Evolutionary conservation across 2,113 vertebrate species (phyloP), one percentile per base, ranked within the genome.

Genomic region (Microtus pennsylvanicus): DNA sequence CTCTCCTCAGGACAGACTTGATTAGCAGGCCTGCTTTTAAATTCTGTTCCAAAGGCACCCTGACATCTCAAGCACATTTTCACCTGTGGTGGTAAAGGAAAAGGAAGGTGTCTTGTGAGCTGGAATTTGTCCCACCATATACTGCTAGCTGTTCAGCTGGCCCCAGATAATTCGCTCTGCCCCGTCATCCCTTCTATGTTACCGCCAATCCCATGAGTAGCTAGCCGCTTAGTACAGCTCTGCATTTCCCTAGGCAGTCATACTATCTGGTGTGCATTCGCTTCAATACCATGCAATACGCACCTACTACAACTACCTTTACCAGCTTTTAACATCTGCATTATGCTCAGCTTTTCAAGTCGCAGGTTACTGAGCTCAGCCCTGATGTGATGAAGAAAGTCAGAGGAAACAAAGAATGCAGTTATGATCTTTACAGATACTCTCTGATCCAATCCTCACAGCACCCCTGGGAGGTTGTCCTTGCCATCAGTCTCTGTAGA

Each of bases 291-390:
- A 83, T 22, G 77, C 52, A 78, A 38, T 69, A 90, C 90, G 52
- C 17, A 82, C 35, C 30, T 47, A 67, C 35, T 74, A 42, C 1
- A 10, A 88, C 69, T 76, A 87, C 9, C 24, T 26, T 12, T 35
- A 11, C 2, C 63, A 81, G 78, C 9, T 80, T 82, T 89, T 21
- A 55, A 13, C 55, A 38, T 83, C 74, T 95, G 65, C 2, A 80
- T 88, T 26, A 87, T 75, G 38, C 63, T 80, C 33, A 77, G 80
- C 22, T 61, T 96, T 78, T 87, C 45, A 76, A 80, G 65, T 75
- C 70, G 74, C 1, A 70, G 89, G 9, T 74, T 61, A 47, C 35
- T 28, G 24, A 65, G n/a, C n/a, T 38, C 24, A 35, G 63, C 22
- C 28, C 69, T 69, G 75, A 19, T 45, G 35, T 82, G 28, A 69